These are phyloP conservation scores for Ariopsis seemanni DNA, from an alignment of 2,113 vertebrate species.

Conservation along the genomic window DNA sequence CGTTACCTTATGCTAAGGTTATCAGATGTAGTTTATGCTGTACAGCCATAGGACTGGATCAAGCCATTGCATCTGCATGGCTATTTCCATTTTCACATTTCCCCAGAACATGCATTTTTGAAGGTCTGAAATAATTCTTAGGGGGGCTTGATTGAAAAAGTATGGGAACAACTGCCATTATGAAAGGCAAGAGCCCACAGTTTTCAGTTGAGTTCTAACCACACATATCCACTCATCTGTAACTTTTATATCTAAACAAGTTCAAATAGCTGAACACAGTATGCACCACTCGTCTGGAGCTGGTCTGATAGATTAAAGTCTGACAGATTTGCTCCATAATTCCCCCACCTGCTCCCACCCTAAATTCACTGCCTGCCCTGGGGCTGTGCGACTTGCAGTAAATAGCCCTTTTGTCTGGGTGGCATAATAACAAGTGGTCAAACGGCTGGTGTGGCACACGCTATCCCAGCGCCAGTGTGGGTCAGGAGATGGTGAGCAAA, in stretches of 20 bases:
- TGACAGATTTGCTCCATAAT: constrained; percentile 51
- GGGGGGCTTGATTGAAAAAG: not conserved
- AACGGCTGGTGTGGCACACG: constrained; percentile 71
- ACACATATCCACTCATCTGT: not conserved
- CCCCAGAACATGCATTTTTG: not conserved
- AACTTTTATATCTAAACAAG: constrained; percentile 21
- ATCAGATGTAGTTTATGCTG: not conserved
- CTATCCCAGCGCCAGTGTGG: constrained; percentile 67
- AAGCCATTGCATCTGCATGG: not conserved
- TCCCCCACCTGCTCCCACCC: constrained; percentile 27
- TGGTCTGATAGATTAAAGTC: constrained; percentile 12
- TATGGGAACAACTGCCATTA: not conserved
- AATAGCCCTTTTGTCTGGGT: constrained; percentile 73
- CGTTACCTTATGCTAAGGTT: not conserved
- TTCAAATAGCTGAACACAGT: constrained; percentile 29
- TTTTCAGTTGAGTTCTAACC: not conserved
- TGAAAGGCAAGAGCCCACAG: not conserved
- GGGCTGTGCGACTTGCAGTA: constrained; percentile 63
- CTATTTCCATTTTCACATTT: not conserved
- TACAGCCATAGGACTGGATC: not conserved
- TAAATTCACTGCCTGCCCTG: constrained; percentile 53
- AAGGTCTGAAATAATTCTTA: not conserved
- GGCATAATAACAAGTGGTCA: constrained; percentile 68
- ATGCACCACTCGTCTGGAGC: not conserved
- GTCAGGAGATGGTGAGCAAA: constrained; percentile 37